Percentiles rank a stretch among this genome's conserved stretches.
Evolutionary conservation across 2,113 vertebrate genomes (phyloP).

Genomic region (Sander lucioperca): DNA sequence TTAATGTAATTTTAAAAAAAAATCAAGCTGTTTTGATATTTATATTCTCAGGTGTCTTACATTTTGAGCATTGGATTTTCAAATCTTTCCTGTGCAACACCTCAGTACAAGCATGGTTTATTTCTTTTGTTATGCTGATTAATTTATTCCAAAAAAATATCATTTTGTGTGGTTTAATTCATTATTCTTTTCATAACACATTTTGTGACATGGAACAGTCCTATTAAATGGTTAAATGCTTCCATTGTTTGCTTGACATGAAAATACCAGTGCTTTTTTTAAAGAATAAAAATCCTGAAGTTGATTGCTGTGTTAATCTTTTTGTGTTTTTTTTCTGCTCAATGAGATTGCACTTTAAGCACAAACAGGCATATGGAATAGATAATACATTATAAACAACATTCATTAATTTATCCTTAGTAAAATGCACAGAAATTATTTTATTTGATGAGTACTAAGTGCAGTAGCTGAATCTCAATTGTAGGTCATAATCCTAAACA

Average conservation of each 20-base stretch:
- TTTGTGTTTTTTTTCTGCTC: neutral
- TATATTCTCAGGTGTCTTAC: constrained; percentile 86
- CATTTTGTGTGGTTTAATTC: constrained; percentile 82
- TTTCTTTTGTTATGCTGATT: constrained; percentile 78
- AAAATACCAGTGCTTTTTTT: constrained; percentile 84
- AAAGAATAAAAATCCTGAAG: constrained; percentile 74
- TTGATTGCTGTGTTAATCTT: constrained; percentile 28
- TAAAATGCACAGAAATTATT: neutral
- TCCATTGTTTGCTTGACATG: constrained; percentile 83
- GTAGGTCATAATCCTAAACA: neutral
- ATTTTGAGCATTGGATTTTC: constrained; percentile 76
- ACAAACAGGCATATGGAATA: neutral
- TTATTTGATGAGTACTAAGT: neutral
- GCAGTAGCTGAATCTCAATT: neutral
- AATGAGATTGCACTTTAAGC: neutral
- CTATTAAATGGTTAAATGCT: constrained; percentile 73
- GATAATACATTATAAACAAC: too few species aligned
- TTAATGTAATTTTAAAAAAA: constrained; percentile 66
- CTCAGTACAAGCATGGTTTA: constrained; percentile 77
- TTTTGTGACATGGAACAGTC: constrained; percentile 82
- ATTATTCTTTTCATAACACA: constrained; percentile 76
- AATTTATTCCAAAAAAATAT: constrained; percentile 84
- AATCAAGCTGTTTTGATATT: constrained; percentile 80
- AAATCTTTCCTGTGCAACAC: constrained; percentile 76
- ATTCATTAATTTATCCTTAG: too few species aligned